These are phyloP conservation scores for Prunella himalayana DNA, from an alignment of 2,113 vertebrate species.

Conservation along the genomic window DNA sequence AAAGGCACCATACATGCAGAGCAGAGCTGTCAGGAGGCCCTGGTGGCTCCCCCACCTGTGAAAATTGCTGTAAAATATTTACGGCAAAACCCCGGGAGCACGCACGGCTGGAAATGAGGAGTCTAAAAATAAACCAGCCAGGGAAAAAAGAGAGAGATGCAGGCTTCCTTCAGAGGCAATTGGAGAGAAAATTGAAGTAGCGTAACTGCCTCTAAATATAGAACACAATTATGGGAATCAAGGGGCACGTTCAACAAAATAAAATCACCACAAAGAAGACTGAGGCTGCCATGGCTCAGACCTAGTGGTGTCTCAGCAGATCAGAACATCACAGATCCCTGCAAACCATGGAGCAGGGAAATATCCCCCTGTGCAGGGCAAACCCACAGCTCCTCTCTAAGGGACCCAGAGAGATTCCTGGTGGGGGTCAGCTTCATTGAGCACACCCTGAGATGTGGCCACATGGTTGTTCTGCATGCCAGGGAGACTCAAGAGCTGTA, in stretches of 20 bases:
- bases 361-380: neutral
- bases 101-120: neutral
- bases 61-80: slow-evolving; percentile 36
- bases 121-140: slow-evolving; percentile 40
- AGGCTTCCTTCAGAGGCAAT: neutral
- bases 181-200: slow-evolving; percentile 11
- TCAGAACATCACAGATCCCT: neutral
- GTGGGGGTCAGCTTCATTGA: neutral
- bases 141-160: neutral
- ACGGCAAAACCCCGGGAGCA: neutral
- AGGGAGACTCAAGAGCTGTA: neutral
- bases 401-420: neutral
- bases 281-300: neutral
- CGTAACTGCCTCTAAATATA: slow-evolving; percentile 5
- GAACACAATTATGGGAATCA: neutral
- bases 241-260: neutral
- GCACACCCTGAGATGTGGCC: neutral
- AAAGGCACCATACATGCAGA: fast-evolving
- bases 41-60: neutral
- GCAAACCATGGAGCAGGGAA: neutral
- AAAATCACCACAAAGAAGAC: neutral
- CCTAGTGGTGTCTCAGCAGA: neutral
- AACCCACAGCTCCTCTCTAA: neutral
- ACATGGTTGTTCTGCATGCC: fast-evolving
- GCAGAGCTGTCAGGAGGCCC: neutral